phyloP scores from a whole-genome alignment of 2,113 vertebrate genomes.

The Bujurquina vittata region DNA sequence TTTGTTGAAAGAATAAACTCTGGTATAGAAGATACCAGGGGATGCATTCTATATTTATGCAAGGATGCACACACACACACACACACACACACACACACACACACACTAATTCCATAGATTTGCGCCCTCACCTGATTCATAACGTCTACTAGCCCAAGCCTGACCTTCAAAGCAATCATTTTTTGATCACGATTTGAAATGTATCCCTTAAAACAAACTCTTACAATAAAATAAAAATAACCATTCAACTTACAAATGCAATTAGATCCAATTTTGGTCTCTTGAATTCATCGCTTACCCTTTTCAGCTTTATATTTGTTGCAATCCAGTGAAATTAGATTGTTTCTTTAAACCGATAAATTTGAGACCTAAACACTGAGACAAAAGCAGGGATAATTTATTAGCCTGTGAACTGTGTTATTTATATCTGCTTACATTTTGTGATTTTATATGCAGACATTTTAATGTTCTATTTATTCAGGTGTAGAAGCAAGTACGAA shows the following conservation, averaged over 20 bases:
- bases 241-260: neutral
- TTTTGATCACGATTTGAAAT: neutral
- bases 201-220: neutral
- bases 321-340: neutral
- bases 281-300: neutral
- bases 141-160: neutral
- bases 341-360: neutral
- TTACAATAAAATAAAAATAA: neutral
- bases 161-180: neutral
- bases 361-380: neutral
- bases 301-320: neutral
- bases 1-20: neutral
- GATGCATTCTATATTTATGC: neutral
- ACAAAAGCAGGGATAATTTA: neutral
- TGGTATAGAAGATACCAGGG: neutral
- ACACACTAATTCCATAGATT: neutral
- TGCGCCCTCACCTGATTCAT: neutral
- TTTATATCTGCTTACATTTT: neutral
- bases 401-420: too few relatives aligned
- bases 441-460: neutral
- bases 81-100: neutral
- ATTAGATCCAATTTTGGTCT: neutral
- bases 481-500: neutral
- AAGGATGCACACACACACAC: neutral
- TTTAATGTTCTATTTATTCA: neutral